Evolutionary conservation across 2,888 invertebrate genomes (phyloP).

Genomic region (Hedychridium roseum): DNA sequence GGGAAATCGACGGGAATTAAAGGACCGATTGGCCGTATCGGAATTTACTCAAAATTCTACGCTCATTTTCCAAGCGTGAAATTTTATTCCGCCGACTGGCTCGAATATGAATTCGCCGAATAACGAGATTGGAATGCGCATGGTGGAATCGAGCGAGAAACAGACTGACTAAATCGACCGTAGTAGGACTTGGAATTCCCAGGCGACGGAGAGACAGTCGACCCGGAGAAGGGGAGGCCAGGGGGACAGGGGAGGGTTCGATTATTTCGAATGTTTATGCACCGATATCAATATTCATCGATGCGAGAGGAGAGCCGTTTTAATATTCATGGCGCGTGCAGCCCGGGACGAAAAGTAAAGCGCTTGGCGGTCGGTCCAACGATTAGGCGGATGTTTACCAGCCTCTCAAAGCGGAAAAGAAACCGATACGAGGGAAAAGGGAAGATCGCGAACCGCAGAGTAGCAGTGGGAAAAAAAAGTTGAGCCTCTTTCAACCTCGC

Average conservation of each 20-base stretch:
- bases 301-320: slow-evolving; percentile 23
- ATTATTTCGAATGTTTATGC: slow-evolving; percentile 29
- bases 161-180: too few relatives aligned
- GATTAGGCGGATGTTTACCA: slow-evolving; percentile 29
- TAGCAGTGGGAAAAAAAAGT: slow-evolving; percentile 5
- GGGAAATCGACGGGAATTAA: too few relatives aligned
- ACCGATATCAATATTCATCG: slow-evolving; percentile 37
- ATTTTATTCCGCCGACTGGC: too few relatives aligned
- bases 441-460: not conserved
- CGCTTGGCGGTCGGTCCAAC: slow-evolving; percentile 15
- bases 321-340: slow-evolving; percentile 31
- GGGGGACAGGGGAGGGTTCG: not conserved
- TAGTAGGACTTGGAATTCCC: too few relatives aligned
- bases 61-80: too few relatives aligned
- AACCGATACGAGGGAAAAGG: slow-evolving; percentile 10
- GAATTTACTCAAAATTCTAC: too few relatives aligned
- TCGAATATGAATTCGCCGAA: too few relatives aligned
- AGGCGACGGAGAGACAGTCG: too few relatives aligned
- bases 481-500: not conserved
- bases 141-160: too few relatives aligned
- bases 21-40: too few relatives aligned
- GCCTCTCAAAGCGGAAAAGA: slow-evolving; percentile 2
- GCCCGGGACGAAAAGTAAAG: slow-evolving; percentile 21
- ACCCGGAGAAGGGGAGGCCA: too few relatives aligned
- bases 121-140: too few relatives aligned